phyloP scores from a whole-genome alignment of 2,888 invertebrate genomes.

The Eristalis intricaria region DNA sequence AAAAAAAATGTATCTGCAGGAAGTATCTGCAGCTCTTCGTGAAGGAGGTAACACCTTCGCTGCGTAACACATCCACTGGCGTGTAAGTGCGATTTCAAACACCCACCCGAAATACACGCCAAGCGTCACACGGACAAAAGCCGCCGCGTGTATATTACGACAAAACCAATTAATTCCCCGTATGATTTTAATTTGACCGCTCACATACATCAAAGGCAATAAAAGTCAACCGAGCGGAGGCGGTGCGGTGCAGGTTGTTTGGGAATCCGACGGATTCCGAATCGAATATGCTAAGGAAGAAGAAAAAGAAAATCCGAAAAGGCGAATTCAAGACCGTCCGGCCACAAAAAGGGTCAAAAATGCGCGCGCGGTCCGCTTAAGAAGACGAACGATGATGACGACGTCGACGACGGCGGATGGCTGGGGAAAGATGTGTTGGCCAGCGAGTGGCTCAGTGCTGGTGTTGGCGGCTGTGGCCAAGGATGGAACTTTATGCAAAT shows the following conservation, averaged over 20 bases:
- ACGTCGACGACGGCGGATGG: neutral
- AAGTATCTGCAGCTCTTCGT: conserved; percentile 40
- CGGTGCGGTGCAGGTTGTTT: neutral
- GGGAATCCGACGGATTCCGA: neutral
- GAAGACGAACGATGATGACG: conserved; percentile 1
- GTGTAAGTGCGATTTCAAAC: conserved; percentile 40
- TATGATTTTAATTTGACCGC: conserved; percentile 70
- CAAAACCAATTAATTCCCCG: conserved; percentile 70
- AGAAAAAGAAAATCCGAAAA: neutral
- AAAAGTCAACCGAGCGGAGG: conserved; percentile 10
- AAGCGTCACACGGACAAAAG: neutral
- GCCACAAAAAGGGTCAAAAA: conserved; percentile 42
- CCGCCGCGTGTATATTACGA: conserved; percentile 41
- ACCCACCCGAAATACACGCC: conserved; percentile 37
- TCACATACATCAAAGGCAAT: conserved; percentile 62
- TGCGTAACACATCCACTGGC: conserved; percentile 42
- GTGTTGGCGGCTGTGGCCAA: neutral
- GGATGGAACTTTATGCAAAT: conserved; percentile 66
- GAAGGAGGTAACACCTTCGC: conserved; percentile 54
- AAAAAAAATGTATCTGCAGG: conserved; percentile 31
- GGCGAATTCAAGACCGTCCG: conserved; percentile 28
- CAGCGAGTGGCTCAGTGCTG: neutral
- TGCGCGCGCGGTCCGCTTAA: conserved; percentile 11
- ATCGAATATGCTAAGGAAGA: conserved; percentile 33
- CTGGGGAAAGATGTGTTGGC: neutral